Evolutionary conservation across 2,888 invertebrate genomes (phyloP), one percentile per base, ranked within the genome.

Genomic region (Chrysolina haemoptera): DNA sequence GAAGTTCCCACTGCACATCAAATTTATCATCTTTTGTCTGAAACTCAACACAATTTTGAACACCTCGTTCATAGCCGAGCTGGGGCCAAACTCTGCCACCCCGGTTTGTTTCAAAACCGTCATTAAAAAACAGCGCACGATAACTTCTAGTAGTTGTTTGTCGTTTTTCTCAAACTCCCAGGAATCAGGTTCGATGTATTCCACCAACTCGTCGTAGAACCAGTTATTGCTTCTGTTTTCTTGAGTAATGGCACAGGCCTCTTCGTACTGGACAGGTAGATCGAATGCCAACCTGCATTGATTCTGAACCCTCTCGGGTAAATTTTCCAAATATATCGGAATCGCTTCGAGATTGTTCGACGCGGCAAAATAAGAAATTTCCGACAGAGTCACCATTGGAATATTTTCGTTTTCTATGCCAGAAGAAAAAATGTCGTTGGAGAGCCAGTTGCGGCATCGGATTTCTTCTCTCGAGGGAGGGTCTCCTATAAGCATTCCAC

Each of bases 31-130:
- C 77, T 86, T 86, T 65, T 86, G 85, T 70, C 86, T 77, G 53
- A 83, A 68, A 70, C 78, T 82, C 59, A 83, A 76, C 3, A 82
- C 83, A 70, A 78, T 81, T 70, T 84, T 87, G 81, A 85, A 88
- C 81, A 88, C 84, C 74, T 88, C 87, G 77, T 86, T 82, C 5
- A 86, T 81, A 9, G 80, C 81, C 0, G 80, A 76, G 77, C 84
- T 85, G 43, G 66, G 48, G 12, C 71, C 22, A 1, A 87, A 83
- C 74, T 85, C 81, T n/a, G 88, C 80, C 59, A 90, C 83, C 1
- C 90, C 90, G n/a, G 89, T 88, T 74, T 91, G 90, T 80, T 90
- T 90, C 20, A 91, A 82, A 6, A 90, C 82, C 1, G 90, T 88
- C 27, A 90, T 88, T 50, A 91, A 82, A 73, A 89, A 87, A 76